These are phyloP conservation scores for Cydia strobilella DNA, from an alignment of 1,140 invertebrate species.

Conservation along the genomic window DNA sequence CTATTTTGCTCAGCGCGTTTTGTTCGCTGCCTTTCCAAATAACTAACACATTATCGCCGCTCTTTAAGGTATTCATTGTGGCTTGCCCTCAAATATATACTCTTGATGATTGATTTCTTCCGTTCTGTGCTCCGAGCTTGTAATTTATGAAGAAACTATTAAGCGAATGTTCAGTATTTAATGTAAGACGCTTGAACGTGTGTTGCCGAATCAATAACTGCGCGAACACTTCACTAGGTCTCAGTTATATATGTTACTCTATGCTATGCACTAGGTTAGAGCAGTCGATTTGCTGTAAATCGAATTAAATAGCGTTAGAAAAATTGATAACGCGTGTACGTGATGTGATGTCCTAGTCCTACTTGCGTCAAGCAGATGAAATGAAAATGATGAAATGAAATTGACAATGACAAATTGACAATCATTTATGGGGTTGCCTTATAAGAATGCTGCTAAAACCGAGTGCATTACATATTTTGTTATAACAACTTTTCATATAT, in stretches of 20 bases:
- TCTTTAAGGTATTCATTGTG: slow-evolving; percentile 68
- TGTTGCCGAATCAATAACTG: neutral
- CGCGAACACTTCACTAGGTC: too few species aligned
- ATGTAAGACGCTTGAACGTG: neutral
- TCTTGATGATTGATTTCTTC: slow-evolving; percentile 7
- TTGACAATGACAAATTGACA: too few species aligned
- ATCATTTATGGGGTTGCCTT: too few species aligned
- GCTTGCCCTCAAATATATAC: neutral
- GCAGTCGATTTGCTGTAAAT: neutral
- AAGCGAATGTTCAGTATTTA: neutral
- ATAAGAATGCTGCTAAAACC: too few species aligned
- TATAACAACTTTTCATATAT: too few species aligned
- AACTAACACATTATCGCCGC: slow-evolving; percentile 63
- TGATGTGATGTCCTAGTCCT: neutral
- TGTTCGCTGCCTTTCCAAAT: slow-evolving; percentile 68
- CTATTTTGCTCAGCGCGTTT: slow-evolving; percentile 62
- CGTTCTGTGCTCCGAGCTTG: slow-evolving; percentile 5
- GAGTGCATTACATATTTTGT: too few species aligned
- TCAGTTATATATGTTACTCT: too few species aligned
- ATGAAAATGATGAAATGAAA: too few species aligned
- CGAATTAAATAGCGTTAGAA: neutral
- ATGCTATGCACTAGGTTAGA: neutral
- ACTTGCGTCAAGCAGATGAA: neutral
- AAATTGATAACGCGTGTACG: neutral
- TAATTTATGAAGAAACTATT: neutral